Evolutionary conservation across 1,140 invertebrate species (phyloP), one percentile per base, ranked within the genome.

Genomic region (Drosophila micromelanica): DNA sequence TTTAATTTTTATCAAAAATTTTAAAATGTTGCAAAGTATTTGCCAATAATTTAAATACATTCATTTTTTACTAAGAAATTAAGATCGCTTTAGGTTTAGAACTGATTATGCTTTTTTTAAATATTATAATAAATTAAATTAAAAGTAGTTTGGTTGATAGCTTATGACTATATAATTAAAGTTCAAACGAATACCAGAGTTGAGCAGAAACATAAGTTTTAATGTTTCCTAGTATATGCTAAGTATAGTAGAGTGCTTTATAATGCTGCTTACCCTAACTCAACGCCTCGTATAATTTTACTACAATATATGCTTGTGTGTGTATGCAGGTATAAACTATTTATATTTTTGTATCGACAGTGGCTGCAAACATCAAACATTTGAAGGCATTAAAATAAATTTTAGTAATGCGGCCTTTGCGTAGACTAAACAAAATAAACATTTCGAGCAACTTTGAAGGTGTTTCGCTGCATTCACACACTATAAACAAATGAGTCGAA

Each of bases 391-490:
- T 87, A 70, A 81, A 78, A 87, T 87, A 81, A 81, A 82, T 86
- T 86, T 82, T 84, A 76, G 71, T 86, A 87, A 75, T 76, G 81
- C 78, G 78, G 81, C 81, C 81, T 86, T 81, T 86, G 82, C 72
- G 82, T 86, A 86, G 82, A 86, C 82, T 86, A 86, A 86, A 86
- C 82, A 86, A 87, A 86, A 86, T 86, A 86, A 86, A 86, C 82
- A 86, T 73, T 73, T 67, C 69, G 42, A 61, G 52, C 68, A 67
- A 56, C 59, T 78, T 64, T 71, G 65, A 46, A 69, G 76, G 71
- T 82, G 70, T 81, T 56, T 35, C 40, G 49, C 27, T 73, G 70
- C 70, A 74, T 78, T 70, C 45, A 9, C 32, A 35, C 60, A 61
- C 63, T 63, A 65, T 86, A 86, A 86, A 86, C 82, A 86, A 86